Evolutionary conservation across 1,140 invertebrate genomes (phyloP), one percentile per base, ranked within the genome.

Genomic region (Zaprionus tsacasi): DNA sequence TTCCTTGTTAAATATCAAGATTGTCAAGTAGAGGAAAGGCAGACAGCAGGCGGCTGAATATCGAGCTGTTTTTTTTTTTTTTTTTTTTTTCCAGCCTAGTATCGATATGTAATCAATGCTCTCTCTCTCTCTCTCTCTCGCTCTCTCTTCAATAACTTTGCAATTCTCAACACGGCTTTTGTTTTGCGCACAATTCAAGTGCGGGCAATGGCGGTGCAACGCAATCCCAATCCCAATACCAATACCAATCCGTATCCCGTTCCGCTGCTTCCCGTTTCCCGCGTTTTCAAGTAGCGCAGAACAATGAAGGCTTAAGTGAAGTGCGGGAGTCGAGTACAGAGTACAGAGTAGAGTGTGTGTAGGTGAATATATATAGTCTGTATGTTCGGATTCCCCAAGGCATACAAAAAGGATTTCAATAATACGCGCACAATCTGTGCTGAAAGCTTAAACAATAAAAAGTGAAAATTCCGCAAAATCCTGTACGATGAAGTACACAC

Each of bases 391-490:
- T 21, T 78, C 81, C 76, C 43, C 55, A 55, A 69, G 71, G 83
- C 79, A 27, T 72, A 80, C 79, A 87, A 82, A 87, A 68, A 83
- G 79, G 83, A 87, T 87, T 88, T 87, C 83, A 87, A 87, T 87
- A 87, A 88, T 82, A 82, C 79, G 76, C 80, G 67, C 68, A 80
- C 83, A 87, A 87, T 87, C 83, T 78, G 77, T 83, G 83, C 80
- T 88, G 79, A 88, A 87, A 87, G 83, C 83, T 87, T 82, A 88
- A 87, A 87, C 83, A 87, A 87, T 87, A 87, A 88, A 87, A 87
- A 80, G 79, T 82, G 83, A 87, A 88, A 87, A 87, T 79, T 82
- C 68, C 70, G 25, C 67, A 63, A 79, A 78, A 80, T 55, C 76
- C 67, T 48, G 12, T 56, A 67, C 69, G 77, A n/a, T 55, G 21